Conservation (phyloP, 2,888 invertebrate species). For the Agonopterix subpropinquella region DNA sequence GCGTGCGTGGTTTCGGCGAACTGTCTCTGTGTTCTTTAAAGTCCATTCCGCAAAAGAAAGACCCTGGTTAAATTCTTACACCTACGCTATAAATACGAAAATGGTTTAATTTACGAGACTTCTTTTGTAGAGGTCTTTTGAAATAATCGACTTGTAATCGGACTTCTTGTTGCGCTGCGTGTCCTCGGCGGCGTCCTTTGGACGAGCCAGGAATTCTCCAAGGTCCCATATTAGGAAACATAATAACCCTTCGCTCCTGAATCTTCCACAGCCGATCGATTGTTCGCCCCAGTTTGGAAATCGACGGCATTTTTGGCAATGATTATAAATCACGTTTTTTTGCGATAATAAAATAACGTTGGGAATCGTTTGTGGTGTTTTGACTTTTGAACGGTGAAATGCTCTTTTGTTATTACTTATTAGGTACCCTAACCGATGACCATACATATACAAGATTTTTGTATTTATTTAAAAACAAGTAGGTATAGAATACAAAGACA, state of each 20-base stretch:
- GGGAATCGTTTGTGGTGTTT: neutral
- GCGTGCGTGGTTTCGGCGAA: conserved; percentile 63
- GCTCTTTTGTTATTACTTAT: no score
- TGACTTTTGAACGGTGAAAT: neutral
- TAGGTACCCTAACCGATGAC: no score
- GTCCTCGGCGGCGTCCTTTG: conserved; percentile 71
- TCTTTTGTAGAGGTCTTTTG: conserved; percentile 22
- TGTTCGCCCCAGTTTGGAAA: conserved; percentile 67
- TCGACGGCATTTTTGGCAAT: conserved; percentile 42
- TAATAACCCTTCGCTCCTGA: conserved; percentile 53
- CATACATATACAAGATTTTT: no score
- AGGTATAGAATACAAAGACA: no score
- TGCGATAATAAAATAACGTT: neutral
- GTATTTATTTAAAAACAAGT: no score
- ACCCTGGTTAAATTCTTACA: no score
- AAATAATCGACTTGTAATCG: conserved; percentile 42
- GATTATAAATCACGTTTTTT: conserved; percentile 11
- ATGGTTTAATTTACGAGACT: conserved; percentile 3
- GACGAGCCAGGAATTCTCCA: conserved; percentile 45
- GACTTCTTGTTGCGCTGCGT: neutral
- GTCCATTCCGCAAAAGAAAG: no score
- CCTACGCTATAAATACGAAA: no score
- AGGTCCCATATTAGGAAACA: conserved; percentile 60
- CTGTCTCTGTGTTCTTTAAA: conserved; percentile 15
- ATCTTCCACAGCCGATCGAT: conserved; percentile 45